phyloP scores from a whole-genome alignment of 2,888 invertebrate genomes.

The Tipula vernalis region DNA sequence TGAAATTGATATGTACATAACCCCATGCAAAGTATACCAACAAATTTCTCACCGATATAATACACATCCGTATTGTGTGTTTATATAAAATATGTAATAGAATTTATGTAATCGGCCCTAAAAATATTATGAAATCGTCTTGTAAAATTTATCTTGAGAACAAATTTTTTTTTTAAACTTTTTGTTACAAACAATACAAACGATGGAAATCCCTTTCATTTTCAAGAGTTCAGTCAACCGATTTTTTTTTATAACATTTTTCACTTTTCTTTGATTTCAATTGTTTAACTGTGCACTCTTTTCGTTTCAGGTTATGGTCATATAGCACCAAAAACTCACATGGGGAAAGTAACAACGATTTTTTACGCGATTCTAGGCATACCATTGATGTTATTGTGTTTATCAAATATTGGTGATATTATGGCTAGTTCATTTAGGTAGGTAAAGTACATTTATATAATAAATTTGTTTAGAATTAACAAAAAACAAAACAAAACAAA shows the following conservation, averaged over 20 bases:
- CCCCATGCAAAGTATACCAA: neutral
- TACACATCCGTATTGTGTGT: neutral
- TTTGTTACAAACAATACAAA: neutral
- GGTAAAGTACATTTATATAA: conserved; percentile 11
- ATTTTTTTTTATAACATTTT: neutral
- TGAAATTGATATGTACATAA: neutral
- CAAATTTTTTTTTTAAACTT: neutral
- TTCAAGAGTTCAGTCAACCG: neutral
- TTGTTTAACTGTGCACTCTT: neutral
- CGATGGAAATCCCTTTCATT: neutral
- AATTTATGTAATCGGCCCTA: neutral
- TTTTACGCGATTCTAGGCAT: conserved; percentile 93
- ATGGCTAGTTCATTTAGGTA: conserved; percentile 85
- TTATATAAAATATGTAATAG: neutral
- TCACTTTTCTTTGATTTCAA: neutral
- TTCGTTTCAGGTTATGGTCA: conserved; percentile 74
- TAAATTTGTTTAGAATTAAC: neutral
- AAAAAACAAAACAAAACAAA: neutral
- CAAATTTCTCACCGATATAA: neutral
- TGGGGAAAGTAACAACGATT: conserved; percentile 89
- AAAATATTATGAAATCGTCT: neutral
- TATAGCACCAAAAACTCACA: conserved; percentile 85
- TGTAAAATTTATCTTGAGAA: neutral
- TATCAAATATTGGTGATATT: conserved; percentile 87
- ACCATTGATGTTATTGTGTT: conserved; percentile 85